phyloP scores from a whole-genome alignment of 2,113 vertebrate species.

The Siniperca chuatsi region DNA sequence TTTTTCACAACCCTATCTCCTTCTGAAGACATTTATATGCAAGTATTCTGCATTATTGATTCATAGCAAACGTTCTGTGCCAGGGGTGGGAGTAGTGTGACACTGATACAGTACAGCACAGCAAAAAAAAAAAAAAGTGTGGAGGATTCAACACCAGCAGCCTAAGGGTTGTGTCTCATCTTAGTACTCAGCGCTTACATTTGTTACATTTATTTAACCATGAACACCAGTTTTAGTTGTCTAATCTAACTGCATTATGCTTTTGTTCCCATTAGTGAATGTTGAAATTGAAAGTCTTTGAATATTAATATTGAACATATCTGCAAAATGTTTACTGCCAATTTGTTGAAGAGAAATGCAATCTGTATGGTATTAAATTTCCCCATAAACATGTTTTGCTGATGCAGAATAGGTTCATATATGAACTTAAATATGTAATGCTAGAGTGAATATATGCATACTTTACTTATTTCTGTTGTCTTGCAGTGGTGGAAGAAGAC shows the following conservation, averaged over 20 bases:
- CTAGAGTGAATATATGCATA: not conserved
- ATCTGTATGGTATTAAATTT: not conserved
- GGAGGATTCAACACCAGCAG: not conserved
- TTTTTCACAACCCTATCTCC: not conserved
- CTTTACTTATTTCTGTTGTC: not conserved
- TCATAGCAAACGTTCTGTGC: not conserved
- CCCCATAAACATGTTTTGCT: not conserved
- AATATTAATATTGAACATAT: no score
- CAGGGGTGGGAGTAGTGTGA: not conserved
- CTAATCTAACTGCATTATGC: no score
- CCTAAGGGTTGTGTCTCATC: not conserved
- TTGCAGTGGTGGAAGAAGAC: no score
- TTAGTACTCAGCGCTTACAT: not conserved
- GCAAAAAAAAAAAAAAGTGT: not conserved
- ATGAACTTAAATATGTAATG: not conserved
- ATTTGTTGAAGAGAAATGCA: not conserved
- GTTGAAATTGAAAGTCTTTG: not conserved
- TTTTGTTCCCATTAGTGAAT: not conserved
- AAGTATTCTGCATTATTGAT: constrained; percentile 27
- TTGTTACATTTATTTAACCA: not conserved
- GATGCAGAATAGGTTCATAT: not conserved
- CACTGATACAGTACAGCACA: not conserved
- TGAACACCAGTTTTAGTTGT: not conserved
- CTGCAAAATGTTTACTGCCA: not conserved
- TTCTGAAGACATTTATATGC: constrained; percentile 3